These are phyloP conservation scores for Oligia strigilis DNA, from an alignment of 2,888 invertebrate species.

Conservation along the genomic window DNA sequence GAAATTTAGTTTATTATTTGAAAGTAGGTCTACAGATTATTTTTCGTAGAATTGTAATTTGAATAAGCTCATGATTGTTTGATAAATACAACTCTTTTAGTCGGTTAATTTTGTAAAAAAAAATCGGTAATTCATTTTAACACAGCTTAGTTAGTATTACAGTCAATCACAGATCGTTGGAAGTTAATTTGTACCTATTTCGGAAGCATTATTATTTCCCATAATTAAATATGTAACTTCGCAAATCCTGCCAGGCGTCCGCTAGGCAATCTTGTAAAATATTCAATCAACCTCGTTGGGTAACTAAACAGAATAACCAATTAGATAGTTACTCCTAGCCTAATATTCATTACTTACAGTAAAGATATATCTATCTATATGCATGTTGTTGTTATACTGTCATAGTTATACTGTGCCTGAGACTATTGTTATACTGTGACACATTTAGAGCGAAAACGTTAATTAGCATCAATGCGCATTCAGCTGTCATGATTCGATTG, in stretches of 20 bases:
- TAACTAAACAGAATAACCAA: constrained; percentile 84
- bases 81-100: too few relatives aligned
- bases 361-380: constrained; percentile 23
- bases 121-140: too few relatives aligned
- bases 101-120: too few relatives aligned
- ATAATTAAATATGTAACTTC: constrained; percentile 81
- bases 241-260: constrained; percentile 73
- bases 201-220: too few relatives aligned
- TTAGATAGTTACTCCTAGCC: constrained; percentile 71
- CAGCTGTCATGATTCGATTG: constrained; percentile 54
- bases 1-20: too few relatives aligned
- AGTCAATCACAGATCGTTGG: too few relatives aligned
- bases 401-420: constrained; percentile 3
- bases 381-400: constrained; percentile 11
- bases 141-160: too few relatives aligned
- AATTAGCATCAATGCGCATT: constrained; percentile 51
- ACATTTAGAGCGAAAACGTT: constrained; percentile 42
- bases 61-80: too few relatives aligned
- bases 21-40: too few relatives aligned
- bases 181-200: too few relatives aligned
- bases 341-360: constrained; percentile 64
- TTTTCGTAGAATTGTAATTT: too few relatives aligned
- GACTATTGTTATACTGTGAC: constrained; percentile 26
- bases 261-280: constrained; percentile 80
- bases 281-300: constrained; percentile 79